Evolutionary conservation across 2,113 vertebrate genomes (phyloP).

Genomic region (Tapirus terrestris): DNA sequence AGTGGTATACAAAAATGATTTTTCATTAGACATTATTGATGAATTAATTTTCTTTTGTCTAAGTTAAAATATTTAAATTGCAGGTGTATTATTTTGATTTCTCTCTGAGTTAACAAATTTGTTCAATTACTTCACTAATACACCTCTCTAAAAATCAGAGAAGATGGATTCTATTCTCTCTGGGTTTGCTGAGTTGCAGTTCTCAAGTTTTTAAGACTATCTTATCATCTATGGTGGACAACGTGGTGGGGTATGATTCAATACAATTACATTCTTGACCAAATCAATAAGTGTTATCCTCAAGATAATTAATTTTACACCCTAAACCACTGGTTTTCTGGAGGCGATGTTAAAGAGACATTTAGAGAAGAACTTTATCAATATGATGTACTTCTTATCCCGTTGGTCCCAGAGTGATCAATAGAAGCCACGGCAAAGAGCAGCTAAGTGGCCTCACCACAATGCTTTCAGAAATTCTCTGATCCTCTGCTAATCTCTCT

Average conservation of each 20-base stretch:
- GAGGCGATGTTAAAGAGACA: not conserved
- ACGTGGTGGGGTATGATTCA: not conserved
- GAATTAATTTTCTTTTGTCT: not conserved
- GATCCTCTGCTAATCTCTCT: not conserved
- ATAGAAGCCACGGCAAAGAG: not conserved
- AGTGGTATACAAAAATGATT: not conserved
- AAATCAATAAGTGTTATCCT: not conserved
- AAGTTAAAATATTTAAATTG: conserved; percentile 3
- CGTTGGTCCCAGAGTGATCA: not conserved
- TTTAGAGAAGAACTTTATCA: not conserved
- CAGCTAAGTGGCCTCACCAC: not conserved
- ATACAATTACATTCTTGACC: not conserved
- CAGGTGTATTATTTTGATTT: not conserved
- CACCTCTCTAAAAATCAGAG: not conserved
- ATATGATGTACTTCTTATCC: not conserved
- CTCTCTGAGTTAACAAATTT: not conserved
- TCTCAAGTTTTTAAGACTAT: not conserved
- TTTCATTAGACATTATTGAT: not conserved
- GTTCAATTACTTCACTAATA: not conserved
- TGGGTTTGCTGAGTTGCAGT: not conserved
- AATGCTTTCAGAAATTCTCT: not conserved
- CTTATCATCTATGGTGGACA: not conserved
- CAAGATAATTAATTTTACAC: not conserved
- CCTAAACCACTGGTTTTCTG: not conserved
- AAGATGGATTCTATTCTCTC: not conserved